Evolutionary conservation across 2,797 vertebrate genomes (phyloP), one percentile per base, ranked within the genome.

Genomic region (Anas acuta): DNA sequence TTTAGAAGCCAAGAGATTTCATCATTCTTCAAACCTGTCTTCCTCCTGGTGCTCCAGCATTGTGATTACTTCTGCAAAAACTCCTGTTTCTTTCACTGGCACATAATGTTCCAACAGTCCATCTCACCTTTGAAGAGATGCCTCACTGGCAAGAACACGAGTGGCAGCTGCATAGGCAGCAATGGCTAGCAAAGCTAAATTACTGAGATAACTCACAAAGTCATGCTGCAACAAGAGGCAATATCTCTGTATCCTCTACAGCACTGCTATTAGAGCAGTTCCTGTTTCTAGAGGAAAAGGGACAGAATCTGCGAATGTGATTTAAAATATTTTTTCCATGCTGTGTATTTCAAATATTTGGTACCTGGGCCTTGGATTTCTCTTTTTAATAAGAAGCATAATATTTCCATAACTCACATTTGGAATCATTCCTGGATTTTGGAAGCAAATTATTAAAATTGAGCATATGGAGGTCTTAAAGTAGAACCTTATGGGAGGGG

Each of bases 391-490:
- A 96, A 96, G 91, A 97, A 96, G 23, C 41, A 92, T 88, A 97
- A 94, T 97, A 97, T 97, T 98, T 97, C 97, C 94, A 91, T 97
- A 98, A 96, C 85, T 97, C 89, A 83, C 76, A 92, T 97, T 98
- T 98, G 97, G 97, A 98, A 96, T 95, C 81, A 84, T 97, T 98
- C 97, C 97, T 98, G 92, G 96, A 65, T 96, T 98, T 97, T 93
- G 56, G 85, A 97, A 97, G 84, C 86, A 97, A 96, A 97, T 97
- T 98, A 98, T 97, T 98, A 97, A 97, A 97, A 96, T 81, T 97
- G 97, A 98, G 94, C 97, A 98, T 98, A 98, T 98, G 98, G 97
- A 98, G 95, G 96, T 97, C 97, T 98, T 98, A 97, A 98, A 97
- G 97, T 97, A 97, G 97, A 98, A 97, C 92, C 96, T 97, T 97